These are phyloP conservation scores for Criorhina ranunculi DNA, from an alignment of 2,888 invertebrate genomes.

Conservation along the genomic window DNA sequence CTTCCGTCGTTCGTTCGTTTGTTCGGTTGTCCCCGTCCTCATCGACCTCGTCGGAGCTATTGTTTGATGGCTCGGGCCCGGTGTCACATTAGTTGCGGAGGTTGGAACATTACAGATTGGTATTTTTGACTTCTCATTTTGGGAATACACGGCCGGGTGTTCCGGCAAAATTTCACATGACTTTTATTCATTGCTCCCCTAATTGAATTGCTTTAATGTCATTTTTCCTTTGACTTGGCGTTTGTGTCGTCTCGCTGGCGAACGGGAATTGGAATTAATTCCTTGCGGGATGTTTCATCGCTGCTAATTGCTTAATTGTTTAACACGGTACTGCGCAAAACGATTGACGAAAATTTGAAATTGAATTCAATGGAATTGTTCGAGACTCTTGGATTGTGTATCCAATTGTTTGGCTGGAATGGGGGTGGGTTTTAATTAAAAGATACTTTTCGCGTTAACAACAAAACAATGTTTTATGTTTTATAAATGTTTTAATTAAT, in stretches of 20 bases:
- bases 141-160: slow-evolving; percentile 20
- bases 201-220: slow-evolving; percentile 67
- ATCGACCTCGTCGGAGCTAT: slow-evolving; percentile 10
- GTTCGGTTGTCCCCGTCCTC: neutral
- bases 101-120: slow-evolving; percentile 51
- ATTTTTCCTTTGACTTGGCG: slow-evolving; percentile 20
- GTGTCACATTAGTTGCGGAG: slow-evolving; percentile 47
- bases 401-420: slow-evolving; percentile 12
- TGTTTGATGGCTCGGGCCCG: slow-evolving; percentile 48
- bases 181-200: slow-evolving; percentile 28
- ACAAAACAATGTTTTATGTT: slow-evolving; percentile 14
- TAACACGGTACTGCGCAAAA: slow-evolving; percentile 55
- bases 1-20: slow-evolving; percentile 40
- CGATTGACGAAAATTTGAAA: slow-evolving; percentile 65
- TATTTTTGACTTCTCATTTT: slow-evolving; percentile 68
- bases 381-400: neutral
- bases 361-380: slow-evolving; percentile 45
- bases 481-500: slow-evolving; percentile 47
- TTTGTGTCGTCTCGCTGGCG: slow-evolving; percentile 4
- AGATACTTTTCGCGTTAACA: slow-evolving; percentile 25
- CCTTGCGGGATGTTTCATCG: slow-evolving; percentile 46
- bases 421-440: slow-evolving; percentile 58
- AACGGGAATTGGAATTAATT: slow-evolving; percentile 53
- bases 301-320: slow-evolving; percentile 72
- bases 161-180: slow-evolving; percentile 53